These are phyloP conservation scores for Drosophila fuyamai DNA, from an alignment of 1,140 invertebrate species.

Conservation along the genomic window DNA sequence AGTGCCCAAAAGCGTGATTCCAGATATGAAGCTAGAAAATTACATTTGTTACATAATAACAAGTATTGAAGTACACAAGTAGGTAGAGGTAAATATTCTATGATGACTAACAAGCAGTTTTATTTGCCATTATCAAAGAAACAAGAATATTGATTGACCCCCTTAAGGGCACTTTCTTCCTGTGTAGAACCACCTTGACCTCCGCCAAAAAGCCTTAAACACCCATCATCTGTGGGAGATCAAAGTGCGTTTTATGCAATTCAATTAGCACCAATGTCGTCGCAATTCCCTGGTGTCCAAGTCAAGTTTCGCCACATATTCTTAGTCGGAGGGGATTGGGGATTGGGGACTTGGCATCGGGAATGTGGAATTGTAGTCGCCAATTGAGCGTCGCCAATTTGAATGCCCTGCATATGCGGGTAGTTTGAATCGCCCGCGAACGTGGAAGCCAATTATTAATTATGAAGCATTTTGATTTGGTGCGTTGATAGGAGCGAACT, in stretches of 20 bases:
- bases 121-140: too few relatives aligned
- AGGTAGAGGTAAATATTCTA: too few relatives aligned
- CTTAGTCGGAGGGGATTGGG: background rate
- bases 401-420: constrained; percentile 42
- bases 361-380: background rate
- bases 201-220: constrained; percentile 21
- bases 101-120: too few relatives aligned
- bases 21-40: constrained; percentile 87
- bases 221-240: constrained; percentile 45
- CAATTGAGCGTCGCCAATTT: constrained; percentile 43
- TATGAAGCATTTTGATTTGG: constrained; percentile 66
- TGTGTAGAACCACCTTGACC: constrained; percentile 49
- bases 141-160: background rate
- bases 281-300: background rate
- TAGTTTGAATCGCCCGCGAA: constrained; percentile 13
- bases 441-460: constrained; percentile 55
- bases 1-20: constrained; percentile 88
- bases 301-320: constrained; percentile 1
- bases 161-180: constrained; percentile 2
- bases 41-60: too few relatives aligned
- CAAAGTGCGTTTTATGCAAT: constrained; percentile 79
- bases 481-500: constrained; percentile 58
- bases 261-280: constrained; percentile 68
- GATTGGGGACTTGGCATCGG: background rate
- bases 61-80: too few relatives aligned